Conservation (phyloP, 2,888 invertebrate species). For the Agrochola circellaris region DNA sequence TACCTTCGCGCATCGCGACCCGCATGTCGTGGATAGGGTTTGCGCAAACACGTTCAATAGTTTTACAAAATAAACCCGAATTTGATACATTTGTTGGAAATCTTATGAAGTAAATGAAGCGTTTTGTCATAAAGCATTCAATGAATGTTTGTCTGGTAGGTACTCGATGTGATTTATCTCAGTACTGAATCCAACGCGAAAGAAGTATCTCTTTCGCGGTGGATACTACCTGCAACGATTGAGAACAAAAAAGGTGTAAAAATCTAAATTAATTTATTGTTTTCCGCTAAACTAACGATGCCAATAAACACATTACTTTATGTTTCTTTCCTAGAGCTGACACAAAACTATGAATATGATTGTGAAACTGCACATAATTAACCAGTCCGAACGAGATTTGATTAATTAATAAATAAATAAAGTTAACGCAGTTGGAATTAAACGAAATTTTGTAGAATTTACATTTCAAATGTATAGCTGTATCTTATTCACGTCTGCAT, state of each 20-base stretch:
- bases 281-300: background rate
- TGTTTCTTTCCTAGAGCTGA: slow-evolving; percentile 18
- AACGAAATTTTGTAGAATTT: slow-evolving; percentile 55
- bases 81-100: background rate
- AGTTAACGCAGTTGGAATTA: slow-evolving; percentile 39
- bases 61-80: background rate
- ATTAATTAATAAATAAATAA: slow-evolving; percentile 47
- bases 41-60: background rate
- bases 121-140: background rate
- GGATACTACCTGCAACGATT: background rate
- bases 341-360: slow-evolving; percentile 14
- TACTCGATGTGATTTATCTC: too few species aligned
- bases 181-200: background rate
- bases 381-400: slow-evolving; percentile 22
- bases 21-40: background rate
- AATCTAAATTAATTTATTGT: background rate
- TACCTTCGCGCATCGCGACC: background rate
- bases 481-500: slow-evolving; percentile 23
- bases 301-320: slow-evolving; percentile 29
- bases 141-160: background rate
- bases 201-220: too few species aligned
- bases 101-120: background rate
- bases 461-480: slow-evolving; percentile 56
- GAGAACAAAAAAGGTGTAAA: background rate
- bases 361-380: slow-evolving; percentile 47